Conservation (phyloP, 2,888 invertebrate species). For the Microctonus brassicae region DNA sequence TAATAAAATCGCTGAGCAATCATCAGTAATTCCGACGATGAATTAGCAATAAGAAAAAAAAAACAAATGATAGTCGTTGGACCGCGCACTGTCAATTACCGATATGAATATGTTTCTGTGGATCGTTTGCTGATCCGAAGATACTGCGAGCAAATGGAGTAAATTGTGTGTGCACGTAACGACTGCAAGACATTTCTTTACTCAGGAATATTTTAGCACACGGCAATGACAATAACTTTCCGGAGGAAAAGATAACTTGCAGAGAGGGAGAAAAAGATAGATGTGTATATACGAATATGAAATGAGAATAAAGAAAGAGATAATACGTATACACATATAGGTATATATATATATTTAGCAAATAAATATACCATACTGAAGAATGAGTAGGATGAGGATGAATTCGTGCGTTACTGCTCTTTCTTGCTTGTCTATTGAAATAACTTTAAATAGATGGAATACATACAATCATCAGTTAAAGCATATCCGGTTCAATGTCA, state of each 20-base stretch:
- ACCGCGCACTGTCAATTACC: background rate
- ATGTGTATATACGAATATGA: constrained; percentile 1
- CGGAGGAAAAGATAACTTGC: background rate
- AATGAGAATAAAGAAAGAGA: background rate
- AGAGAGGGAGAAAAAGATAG: constrained; percentile 7
- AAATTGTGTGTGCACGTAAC: background rate
- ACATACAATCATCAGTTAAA: background rate
- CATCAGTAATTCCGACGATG: constrained; percentile 1
- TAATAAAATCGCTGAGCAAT: constrained; percentile 11
- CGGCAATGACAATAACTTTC: constrained; percentile 21
- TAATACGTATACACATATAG: too few species aligned
- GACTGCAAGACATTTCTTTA: background rate
- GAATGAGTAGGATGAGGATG: constrained; percentile 7
- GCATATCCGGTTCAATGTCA: constrained; percentile 29
- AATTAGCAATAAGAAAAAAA: background rate
- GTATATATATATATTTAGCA: background rate
- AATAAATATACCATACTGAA: background rate
- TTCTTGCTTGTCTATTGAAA: constrained; percentile 1
- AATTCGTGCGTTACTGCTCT: background rate
- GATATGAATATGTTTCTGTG: background rate
- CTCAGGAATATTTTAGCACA: constrained; percentile 6
- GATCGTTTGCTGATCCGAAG: background rate
- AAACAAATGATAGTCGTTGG: background rate
- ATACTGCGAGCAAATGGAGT: background rate
- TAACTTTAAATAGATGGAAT: constrained; percentile 8